A percentile compares a stretch with the other conserved stretches of the same genome.
Evolutionary conservation across 2,888 invertebrate genomes (phyloP).

Genomic region (Automeris io): DNA sequence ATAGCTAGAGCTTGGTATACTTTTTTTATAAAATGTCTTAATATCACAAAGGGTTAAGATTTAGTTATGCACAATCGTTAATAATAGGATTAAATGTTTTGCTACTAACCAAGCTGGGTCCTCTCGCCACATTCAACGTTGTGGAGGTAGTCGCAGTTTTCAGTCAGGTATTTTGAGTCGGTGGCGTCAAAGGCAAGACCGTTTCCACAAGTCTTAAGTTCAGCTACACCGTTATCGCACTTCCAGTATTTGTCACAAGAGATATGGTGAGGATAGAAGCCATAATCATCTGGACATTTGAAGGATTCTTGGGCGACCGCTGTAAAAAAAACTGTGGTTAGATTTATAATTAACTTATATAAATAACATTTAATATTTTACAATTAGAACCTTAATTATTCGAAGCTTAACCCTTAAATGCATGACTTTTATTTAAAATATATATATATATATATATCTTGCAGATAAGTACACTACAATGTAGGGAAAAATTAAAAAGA

Average conservation of each 20-base stretch:
- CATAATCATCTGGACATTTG: conserved; percentile 96
- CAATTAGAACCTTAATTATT: too few relatives aligned
- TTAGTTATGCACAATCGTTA: background rate
- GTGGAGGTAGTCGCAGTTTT: conserved; percentile 97
- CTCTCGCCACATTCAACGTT: conserved; percentile 95
- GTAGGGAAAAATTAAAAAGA: too few relatives aligned
- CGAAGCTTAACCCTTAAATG: too few relatives aligned
- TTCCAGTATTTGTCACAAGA: conserved; percentile 98
- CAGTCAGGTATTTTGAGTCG: conserved; percentile 92
- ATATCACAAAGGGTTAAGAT: background rate
- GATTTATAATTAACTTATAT: too few relatives aligned
- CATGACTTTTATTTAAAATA: too few relatives aligned
- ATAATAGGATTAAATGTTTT: background rate
- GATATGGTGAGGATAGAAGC: conserved; percentile 92
- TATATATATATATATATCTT: too few relatives aligned
- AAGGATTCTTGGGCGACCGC: conserved; percentile 88
- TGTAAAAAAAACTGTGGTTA: conserved; percentile 50
- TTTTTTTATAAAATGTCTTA: background rate
- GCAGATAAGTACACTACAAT: too few relatives aligned
- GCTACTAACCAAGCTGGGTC: conserved; percentile 84
- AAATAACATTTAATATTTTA: too few relatives aligned
- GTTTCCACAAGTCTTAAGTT: conserved; percentile 95
- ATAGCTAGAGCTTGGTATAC: too few relatives aligned
- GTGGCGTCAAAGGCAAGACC: conserved; percentile 94
- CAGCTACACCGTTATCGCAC: conserved; percentile 92